phyloP scores from a whole-genome alignment of 1,140 invertebrate genomes.

The Oncopodura yosiiana region DNA sequence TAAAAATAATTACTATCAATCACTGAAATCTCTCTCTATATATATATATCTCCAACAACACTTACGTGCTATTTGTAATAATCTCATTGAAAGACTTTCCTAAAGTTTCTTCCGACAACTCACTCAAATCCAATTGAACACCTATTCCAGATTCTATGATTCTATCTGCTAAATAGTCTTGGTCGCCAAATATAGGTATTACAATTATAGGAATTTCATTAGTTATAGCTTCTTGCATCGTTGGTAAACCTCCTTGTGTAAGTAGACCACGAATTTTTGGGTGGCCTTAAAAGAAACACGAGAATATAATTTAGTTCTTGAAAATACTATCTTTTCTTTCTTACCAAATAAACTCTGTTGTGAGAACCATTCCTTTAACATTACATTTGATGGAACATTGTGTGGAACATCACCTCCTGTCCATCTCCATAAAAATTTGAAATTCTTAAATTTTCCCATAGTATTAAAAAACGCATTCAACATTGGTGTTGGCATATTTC shows the following conservation, averaged over 20 bases:
- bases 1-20: background rate
- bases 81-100: background rate
- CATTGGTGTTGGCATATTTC: background rate
- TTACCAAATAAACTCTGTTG: conserved; percentile 33
- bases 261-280: conserved; percentile 63
- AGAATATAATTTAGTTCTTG: too few relatives aligned
- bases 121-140: conserved; percentile 6
- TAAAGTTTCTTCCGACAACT: conserved; percentile 1
- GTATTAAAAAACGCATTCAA: conserved; percentile 15
- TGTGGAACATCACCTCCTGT: conserved; percentile 1
- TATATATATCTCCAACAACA: background rate
- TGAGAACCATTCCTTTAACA: conserved; percentile 24
- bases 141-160: conserved; percentile 10
- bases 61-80: conserved; percentile 1
- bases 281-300: conserved; percentile 53
- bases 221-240: conserved; percentile 68
- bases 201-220: conserved; percentile 58
- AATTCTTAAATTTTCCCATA: background rate
- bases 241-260: conserved; percentile 68
- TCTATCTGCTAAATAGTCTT: conserved; percentile 8
- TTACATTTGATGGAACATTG: conserved; percentile 28
- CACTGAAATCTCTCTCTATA: too few relatives aligned
- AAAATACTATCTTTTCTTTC: too few relatives aligned
- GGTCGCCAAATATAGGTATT: conserved; percentile 17
- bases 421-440: conserved; percentile 31